These are phyloP conservation scores for Ranitomeya variabilis DNA, from an alignment of 2,113 vertebrate genomes.

Conservation along the genomic window DNA sequence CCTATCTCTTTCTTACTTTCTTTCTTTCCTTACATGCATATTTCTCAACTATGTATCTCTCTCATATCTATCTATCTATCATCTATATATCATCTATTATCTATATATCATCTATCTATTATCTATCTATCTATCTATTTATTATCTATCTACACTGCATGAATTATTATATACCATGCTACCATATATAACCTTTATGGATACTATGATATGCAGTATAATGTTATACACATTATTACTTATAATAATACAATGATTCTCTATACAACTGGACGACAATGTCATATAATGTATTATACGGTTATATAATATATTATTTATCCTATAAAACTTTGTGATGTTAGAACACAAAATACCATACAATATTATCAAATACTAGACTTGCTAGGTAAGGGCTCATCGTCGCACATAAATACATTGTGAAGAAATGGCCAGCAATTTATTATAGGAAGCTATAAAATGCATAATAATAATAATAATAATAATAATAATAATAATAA, in stretches of 20 bases:
- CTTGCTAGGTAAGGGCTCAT: background rate
- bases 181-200: background rate
- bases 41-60: too few species aligned
- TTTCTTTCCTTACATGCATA: too few species aligned
- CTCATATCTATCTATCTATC: too few species aligned
- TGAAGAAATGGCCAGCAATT: background rate
- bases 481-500: background rate
- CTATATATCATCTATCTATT: background rate
- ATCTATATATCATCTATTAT: too few species aligned
- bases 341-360: background rate
- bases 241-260: background rate
- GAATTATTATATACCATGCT: background rate
- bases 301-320: background rate
- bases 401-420: too few species aligned
- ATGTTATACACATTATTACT: background rate
- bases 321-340: background rate
- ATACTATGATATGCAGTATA: background rate
- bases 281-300: background rate
- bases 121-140: background rate
- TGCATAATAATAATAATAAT: background rate
- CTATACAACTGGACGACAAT: background rate
- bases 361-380: background rate
- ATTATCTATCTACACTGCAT: too few species aligned
- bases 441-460: background rate
- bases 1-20: too few species aligned